Conservation (phyloP, 2,113 vertebrate species). For the Plectropomus leopardus region DNA sequence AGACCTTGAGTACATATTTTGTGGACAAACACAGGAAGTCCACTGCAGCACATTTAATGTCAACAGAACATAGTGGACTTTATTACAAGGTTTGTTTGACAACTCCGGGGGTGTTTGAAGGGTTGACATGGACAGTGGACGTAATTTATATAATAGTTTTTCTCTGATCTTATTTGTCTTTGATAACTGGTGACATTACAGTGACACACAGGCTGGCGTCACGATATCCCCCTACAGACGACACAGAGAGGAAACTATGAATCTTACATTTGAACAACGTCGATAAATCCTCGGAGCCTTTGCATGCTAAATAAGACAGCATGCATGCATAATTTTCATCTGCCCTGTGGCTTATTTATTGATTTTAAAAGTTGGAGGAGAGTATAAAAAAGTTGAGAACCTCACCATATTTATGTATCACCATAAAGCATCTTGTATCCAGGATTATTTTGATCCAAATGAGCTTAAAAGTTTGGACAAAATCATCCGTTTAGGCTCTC, state of each 20-base stretch:
- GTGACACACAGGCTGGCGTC: constrained; percentile 25
- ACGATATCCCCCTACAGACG: constrained; percentile 40
- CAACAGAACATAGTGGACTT: constrained; percentile 11
- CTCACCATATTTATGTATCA: background rate
- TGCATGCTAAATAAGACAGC: constrained; percentile 48
- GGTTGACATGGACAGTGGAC: constrained; percentile 22
- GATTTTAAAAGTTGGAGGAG: constrained; percentile 10
- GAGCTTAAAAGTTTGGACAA: background rate
- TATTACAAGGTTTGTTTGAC: background rate
- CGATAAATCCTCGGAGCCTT: constrained; percentile 24
- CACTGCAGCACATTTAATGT: background rate
- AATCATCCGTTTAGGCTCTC: background rate
- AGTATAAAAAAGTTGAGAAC: constrained; percentile 2
- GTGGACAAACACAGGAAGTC: constrained; percentile 25
- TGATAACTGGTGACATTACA: constrained; percentile 38
- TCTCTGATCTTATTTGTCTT: constrained; percentile 34
- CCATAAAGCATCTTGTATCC: background rate
- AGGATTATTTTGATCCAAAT: background rate
- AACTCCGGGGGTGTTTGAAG: background rate
- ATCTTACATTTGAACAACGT: constrained; percentile 10
- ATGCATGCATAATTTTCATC: constrained; percentile 40
- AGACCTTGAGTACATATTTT: constrained; percentile 13
- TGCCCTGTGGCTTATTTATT: constrained; percentile 3
- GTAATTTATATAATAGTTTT: background rate
- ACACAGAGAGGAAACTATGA: constrained; percentile 36